These are phyloP conservation scores for Lasius fuliginosus DNA, from an alignment of 2,888 invertebrate genomes.

Conservation along the genomic window DNA sequence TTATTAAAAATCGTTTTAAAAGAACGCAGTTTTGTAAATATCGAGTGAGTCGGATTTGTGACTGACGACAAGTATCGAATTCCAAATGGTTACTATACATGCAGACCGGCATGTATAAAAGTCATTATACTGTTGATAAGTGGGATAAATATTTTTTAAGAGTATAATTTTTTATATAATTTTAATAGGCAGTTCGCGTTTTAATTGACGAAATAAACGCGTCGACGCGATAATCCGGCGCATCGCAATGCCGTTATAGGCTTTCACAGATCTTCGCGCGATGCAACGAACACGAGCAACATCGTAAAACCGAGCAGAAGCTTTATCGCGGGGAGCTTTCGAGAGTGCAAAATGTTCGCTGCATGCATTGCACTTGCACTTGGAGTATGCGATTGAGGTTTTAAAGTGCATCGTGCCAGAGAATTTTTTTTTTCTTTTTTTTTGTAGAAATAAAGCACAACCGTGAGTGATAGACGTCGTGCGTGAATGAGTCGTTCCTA, in stretches of 20 bases:
- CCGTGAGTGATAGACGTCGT: constrained; percentile 55
- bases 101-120: not conserved
- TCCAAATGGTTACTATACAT: not conserved
- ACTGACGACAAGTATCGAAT: not conserved
- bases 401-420: constrained; percentile 66
- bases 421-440: constrained; percentile 42
- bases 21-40: constrained; percentile 4
- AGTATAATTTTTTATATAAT: not conserved
- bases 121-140: not conserved
- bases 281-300: constrained; percentile 41
- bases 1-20: not conserved
- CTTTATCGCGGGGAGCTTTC: constrained; percentile 65
- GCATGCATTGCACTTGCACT: constrained; percentile 50
- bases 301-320: constrained; percentile 53
- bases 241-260: constrained; percentile 15
- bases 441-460: constrained; percentile 67
- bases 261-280: constrained; percentile 60
- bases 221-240: constrained; percentile 52
- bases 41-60: not conserved
- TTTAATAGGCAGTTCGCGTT: not conserved
- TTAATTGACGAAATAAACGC: constrained; percentile 20
- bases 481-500: constrained; percentile 65
- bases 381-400: constrained; percentile 55
- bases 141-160: not conserved
- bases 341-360: constrained; percentile 51